Conservation (phyloP, 2,113 vertebrate genomes). For the Diphyllodes magnificus region DNA sequence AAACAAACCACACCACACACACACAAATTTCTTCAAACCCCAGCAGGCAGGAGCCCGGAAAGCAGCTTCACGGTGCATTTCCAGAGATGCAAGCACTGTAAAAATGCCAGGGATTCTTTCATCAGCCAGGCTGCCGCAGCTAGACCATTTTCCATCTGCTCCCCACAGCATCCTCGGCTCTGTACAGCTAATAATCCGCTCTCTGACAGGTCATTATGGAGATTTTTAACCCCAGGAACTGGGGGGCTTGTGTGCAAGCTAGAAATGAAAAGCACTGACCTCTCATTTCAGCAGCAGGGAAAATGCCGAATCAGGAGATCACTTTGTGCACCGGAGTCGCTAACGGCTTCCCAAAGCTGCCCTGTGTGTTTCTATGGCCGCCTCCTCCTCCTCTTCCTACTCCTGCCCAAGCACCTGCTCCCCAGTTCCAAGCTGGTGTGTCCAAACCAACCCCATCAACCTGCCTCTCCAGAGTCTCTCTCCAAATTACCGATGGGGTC, state of each 20-base stretch:
- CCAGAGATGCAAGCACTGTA: slow-evolving; percentile 65
- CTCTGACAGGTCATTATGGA: slow-evolving; percentile 66
- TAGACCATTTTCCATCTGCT: slow-evolving; percentile 70
- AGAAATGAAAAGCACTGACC: slow-evolving; percentile 66
- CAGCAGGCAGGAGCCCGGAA: slow-evolving; percentile 50
- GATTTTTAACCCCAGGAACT: slow-evolving; percentile 67
- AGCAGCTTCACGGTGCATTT: slow-evolving; percentile 49
- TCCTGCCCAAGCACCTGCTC: background rate
- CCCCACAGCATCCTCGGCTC: slow-evolving; percentile 58
- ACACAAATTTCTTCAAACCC: slow-evolving; percentile 33
- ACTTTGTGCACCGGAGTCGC: background rate
- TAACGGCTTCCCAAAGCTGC: background rate
- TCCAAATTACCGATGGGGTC: rapidly evolving
- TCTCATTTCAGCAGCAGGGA: slow-evolving; percentile 47
- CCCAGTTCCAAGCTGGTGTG: background rate
- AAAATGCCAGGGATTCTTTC: slow-evolving; percentile 69
- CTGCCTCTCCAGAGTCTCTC: background rate
- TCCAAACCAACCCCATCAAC: background rate
- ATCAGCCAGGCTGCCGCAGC: slow-evolving; percentile 60
- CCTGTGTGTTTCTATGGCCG: background rate
- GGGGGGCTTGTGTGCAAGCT: slow-evolving; percentile 25
- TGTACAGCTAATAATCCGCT: slow-evolving; percentile 61
- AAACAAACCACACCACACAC: background rate
- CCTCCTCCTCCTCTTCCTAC: background rate
- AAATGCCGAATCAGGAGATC: slow-evolving; percentile 59